Conservation (phyloP, 2,797 vertebrate genomes). For the Spinibarbus caldwelli region DNA sequence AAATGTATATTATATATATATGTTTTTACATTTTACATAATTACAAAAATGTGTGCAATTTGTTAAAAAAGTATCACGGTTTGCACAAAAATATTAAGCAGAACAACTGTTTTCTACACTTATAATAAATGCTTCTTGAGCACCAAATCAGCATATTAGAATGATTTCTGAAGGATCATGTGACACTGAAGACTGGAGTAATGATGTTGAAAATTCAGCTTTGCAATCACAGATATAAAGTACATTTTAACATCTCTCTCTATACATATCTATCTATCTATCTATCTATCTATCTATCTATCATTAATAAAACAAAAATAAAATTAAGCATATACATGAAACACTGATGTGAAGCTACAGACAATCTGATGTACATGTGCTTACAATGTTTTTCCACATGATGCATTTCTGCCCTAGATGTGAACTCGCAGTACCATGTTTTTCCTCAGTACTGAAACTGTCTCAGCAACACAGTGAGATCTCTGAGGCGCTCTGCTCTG, state of each 20-base stretch:
- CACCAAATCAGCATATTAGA: neutral
- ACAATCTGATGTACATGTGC: neutral
- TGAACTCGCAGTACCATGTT: neutral
- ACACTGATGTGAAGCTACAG: neutral
- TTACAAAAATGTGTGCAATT: neutral
- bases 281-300: neutral
- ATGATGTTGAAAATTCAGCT: neutral
- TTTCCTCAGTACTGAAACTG: constrained; percentile 72
- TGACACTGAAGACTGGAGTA: neutral
- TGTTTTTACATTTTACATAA: neutral
- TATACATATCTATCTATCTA: too few species aligned
- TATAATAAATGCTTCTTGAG: neutral
- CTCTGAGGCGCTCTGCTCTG: constrained; percentile 71
- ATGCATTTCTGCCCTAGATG: neutral
- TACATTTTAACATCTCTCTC: neutral
- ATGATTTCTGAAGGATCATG: constrained; percentile 1
- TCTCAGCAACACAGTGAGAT: constrained; percentile 73
- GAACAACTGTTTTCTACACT: neutral
- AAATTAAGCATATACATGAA: neutral
- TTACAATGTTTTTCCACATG: neutral
- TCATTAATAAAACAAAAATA: neutral
- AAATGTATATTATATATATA: too few species aligned
- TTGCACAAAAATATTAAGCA: neutral
- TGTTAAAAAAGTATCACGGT: neutral
- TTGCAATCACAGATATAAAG: neutral